These are phyloP conservation scores for Ptychadena robeensis DNA, from an alignment of 2,797 vertebrate species.

Conservation along the genomic window DNA sequence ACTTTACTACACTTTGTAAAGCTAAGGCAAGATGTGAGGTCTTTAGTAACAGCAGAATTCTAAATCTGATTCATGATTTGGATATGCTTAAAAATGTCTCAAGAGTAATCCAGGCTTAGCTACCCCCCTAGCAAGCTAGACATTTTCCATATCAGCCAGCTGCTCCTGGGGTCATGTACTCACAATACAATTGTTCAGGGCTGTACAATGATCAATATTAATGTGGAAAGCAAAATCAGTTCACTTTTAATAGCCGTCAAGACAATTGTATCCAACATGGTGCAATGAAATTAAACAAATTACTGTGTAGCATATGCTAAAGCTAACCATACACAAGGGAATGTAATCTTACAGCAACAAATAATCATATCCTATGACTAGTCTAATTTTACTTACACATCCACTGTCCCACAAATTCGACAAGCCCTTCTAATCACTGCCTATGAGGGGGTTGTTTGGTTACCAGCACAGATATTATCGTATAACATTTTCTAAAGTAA, in stretches of 20 bases:
- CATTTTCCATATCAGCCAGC: conserved; percentile 40
- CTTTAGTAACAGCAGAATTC: conserved; percentile 10
- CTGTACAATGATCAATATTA: conserved; percentile 64
- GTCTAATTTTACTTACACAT: background rate
- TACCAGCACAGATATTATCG: background rate
- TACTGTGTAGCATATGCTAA: background rate
- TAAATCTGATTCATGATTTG: conserved; percentile 13
- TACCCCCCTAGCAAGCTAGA: conserved; percentile 61
- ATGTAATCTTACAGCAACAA: background rate
- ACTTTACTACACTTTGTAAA: background rate
- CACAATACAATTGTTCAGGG: conserved; percentile 10
- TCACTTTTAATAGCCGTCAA: conserved; percentile 61
- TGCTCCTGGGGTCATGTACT: conserved; percentile 35
- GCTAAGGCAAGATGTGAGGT: conserved; percentile 7
- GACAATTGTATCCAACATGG: conserved; percentile 16
- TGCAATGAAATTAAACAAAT: background rate
- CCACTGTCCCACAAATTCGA: background rate
- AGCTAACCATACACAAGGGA: background rate
- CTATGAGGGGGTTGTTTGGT: background rate
- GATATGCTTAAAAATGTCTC: conserved; percentile 14
- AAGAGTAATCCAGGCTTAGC: conserved; percentile 62
- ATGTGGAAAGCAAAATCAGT: conserved; percentile 40
- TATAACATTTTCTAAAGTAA: background rate
- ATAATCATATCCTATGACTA: background rate
- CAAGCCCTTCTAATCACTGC: background rate